phyloP scores from a whole-genome alignment of 1,140 invertebrate species.

The Macrostomum lignano region DNA sequence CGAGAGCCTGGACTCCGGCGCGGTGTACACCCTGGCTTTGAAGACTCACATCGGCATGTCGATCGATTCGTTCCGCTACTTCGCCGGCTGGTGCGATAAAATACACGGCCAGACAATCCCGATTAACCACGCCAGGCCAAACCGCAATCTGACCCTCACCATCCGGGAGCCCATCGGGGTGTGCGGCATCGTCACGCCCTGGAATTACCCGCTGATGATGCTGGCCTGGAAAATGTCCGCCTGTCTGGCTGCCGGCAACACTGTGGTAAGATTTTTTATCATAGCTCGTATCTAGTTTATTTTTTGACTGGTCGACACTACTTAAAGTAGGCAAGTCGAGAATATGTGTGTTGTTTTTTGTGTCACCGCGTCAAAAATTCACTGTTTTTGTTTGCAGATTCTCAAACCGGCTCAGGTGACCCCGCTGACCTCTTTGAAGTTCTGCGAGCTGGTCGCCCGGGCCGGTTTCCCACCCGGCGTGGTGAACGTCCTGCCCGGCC shows the following conservation, averaged over 20 bases:
- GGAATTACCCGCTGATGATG: conserved; percentile 91
- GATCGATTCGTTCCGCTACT: conserved; percentile 34
- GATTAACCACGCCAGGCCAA: conserved; percentile 47
- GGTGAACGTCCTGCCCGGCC: conserved; percentile 40
- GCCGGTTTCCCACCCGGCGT: conserved; percentile 23
- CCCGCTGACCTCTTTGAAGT: conserved; percentile 54
- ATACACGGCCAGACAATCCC: conserved; percentile 47
- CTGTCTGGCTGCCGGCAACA: no score
- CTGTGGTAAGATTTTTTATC: no score
- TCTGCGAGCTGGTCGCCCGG: conserved; percentile 74
- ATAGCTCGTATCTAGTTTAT: no score
- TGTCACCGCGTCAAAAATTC: no score
- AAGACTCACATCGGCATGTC: conserved; percentile 41
- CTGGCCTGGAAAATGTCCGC: conserved; percentile 75
- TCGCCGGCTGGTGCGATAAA: conserved; percentile 68
- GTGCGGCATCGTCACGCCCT: conserved; percentile 91
- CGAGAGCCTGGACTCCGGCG: conserved; percentile 64
- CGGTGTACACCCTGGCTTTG: conserved; percentile 67
- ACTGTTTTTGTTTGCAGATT: no score
- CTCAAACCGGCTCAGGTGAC: no score
- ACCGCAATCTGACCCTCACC: conserved; percentile 57
- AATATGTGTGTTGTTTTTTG: no score
- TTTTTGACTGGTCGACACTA: no score
- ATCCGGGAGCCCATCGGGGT: conserved; percentile 80
- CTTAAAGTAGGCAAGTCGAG: no score